Evolutionary conservation across 2,113 vertebrate genomes (phyloP).

Genomic region (Penelope pileata): DNA sequence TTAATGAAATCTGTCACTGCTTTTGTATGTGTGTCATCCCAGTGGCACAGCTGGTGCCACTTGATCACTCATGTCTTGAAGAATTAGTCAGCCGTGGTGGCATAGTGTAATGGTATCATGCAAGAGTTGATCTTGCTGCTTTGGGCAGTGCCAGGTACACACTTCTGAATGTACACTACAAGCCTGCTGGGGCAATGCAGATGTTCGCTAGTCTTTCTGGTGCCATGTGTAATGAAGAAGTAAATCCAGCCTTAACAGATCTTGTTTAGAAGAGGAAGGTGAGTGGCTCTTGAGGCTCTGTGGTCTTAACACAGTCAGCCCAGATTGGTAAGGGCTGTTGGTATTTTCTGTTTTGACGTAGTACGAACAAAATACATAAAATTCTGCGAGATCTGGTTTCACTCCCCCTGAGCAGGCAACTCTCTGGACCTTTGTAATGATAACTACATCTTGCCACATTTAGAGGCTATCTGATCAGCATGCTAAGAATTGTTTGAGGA

Average conservation of each 20-base stretch:
- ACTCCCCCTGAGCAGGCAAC: background rate
- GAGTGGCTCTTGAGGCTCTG: background rate
- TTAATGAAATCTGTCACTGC: background rate
- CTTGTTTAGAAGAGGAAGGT: background rate
- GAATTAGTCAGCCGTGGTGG: background rate
- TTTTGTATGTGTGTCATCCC: background rate
- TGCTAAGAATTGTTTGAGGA: background rate
- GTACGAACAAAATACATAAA: background rate
- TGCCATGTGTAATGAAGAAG: background rate
- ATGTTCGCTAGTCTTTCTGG: background rate
- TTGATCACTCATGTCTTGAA: background rate
- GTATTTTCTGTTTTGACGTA: background rate
- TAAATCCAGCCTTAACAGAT: background rate
- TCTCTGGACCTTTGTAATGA: background rate
- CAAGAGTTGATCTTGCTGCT: background rate
- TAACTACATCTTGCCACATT: background rate
- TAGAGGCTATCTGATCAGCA: background rate
- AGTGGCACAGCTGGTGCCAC: background rate
- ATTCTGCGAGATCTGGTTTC: rapidly evolving
- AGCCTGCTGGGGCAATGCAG: background rate
- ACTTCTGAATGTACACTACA: background rate
- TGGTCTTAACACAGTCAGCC: background rate
- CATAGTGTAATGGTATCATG: background rate
- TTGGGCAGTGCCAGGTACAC: background rate
- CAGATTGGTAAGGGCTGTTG: background rate